These are phyloP conservation scores for Osmerus eperlanus DNA, from an alignment of 2,113 vertebrate genomes.

Conservation along the genomic window DNA sequence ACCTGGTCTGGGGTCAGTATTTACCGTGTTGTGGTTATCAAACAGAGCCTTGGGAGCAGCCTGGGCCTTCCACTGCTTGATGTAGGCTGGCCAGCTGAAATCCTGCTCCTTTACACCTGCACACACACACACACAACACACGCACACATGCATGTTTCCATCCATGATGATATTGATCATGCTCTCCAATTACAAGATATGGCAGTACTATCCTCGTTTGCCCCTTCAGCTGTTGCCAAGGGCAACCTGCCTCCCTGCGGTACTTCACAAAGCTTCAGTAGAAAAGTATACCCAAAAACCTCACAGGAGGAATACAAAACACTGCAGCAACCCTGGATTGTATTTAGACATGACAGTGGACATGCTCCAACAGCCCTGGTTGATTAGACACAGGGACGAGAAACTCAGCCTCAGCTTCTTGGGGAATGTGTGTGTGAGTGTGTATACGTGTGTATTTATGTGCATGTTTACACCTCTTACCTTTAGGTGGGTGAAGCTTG, in stretches of 20 bases:
- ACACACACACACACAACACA: constrained; percentile 8
- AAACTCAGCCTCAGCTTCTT: too few relatives aligned
- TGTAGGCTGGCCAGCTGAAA: constrained; percentile 81
- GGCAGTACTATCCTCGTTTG: too few relatives aligned
- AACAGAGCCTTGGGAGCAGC: constrained; percentile 83
- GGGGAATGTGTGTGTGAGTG: not conserved
- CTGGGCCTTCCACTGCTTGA: constrained; percentile 82
- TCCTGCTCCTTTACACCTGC: constrained; percentile 82
- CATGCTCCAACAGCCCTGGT: too few relatives aligned
- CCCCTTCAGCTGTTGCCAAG: constrained; percentile 2
- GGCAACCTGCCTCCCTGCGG: constrained; percentile 7
- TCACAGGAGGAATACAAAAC: too few relatives aligned
- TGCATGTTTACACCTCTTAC: constrained; percentile 32
- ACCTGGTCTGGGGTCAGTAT: constrained; percentile 33
- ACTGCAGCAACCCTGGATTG: too few relatives aligned
- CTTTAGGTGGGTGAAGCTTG: constrained; percentile 83
- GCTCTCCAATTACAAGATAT: too few relatives aligned
- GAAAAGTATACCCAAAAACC: too few relatives aligned
- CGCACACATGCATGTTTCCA: too few relatives aligned
- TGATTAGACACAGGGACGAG: too few relatives aligned
- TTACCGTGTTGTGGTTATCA: constrained; percentile 85
- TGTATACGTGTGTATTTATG: not conserved
- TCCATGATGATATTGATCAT: too few relatives aligned
- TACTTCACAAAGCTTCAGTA: not conserved
- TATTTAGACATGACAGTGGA: too few relatives aligned